Conservation (phyloP, 2,113 vertebrate genomes). For the Chaenocephalus aceratus region DNA sequence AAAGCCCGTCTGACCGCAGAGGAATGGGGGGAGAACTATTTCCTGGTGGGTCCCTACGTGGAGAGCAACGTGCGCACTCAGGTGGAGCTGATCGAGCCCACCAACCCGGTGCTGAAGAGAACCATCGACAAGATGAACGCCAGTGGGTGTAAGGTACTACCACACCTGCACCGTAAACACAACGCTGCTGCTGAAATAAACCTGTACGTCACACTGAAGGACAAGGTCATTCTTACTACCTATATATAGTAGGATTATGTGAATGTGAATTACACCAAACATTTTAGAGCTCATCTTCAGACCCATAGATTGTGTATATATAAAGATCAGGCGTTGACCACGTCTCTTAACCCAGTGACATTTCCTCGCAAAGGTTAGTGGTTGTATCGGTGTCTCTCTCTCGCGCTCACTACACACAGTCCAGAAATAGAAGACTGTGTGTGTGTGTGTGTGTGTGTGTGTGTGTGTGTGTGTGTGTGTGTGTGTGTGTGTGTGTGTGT, state of each 20-base stretch:
- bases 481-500: too few species aligned
- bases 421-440: conserved; percentile 65
- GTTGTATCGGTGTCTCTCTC: conserved; percentile 73
- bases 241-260: not conserved
- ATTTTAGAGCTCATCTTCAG: conserved; percentile 6
- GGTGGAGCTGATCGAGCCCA: conserved; percentile 94
- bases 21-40: conserved; percentile 96
- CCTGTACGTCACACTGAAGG: not conserved
- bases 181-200: conserved; percentile 17
- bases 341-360: conserved; percentile 67
- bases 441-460: not conserved
- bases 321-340: conserved; percentile 11
- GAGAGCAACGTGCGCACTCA: conserved; percentile 94
- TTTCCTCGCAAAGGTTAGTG: conserved; percentile 82
- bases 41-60: conserved; percentile 92
- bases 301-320: too few species aligned
- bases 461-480: too few species aligned
- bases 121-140: conserved; percentile 93
- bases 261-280: not conserved
- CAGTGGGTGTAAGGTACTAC: conserved; percentile 92
- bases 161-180: conserved; percentile 26
- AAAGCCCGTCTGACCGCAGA: conserved; percentile 93
- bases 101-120: conserved; percentile 84
- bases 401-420: not conserved
- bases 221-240: not conserved